Percentiles rank a stretch among this genome's conserved stretches.
phyloP scores from a whole-genome alignment of 2,888 invertebrate species.

The Laothoe populi region DNA sequence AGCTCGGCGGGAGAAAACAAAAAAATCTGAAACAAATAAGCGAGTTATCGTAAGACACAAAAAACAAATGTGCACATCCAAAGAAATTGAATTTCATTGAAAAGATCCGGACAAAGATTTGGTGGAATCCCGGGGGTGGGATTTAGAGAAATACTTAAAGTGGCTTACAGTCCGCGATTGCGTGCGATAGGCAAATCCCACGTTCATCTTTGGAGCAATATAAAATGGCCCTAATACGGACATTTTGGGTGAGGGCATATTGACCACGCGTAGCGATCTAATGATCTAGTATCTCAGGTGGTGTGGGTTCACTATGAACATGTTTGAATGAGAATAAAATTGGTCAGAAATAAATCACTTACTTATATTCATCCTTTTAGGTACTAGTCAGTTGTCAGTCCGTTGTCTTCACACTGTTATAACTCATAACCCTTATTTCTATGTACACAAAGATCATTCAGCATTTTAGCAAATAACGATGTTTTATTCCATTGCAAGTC shows the following conservation, averaged over 20 bases:
- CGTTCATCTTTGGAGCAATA: slow-evolving; percentile 58
- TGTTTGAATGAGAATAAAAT: too few relatives aligned
- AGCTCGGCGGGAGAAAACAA: slow-evolving; percentile 25
- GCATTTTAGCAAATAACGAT: too few relatives aligned
- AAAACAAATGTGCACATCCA: slow-evolving; percentile 62
- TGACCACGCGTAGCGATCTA: slow-evolving; percentile 32
- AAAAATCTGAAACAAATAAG: slow-evolving; percentile 47
- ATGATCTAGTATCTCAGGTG: background rate
- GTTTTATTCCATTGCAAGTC: too few relatives aligned
- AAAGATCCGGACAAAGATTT: slow-evolving; percentile 71
- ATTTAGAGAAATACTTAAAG: slow-evolving; percentile 71
- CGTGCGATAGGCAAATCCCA: slow-evolving; percentile 72
- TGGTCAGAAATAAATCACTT: too few relatives aligned
- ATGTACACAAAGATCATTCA: too few relatives aligned
- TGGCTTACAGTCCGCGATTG: slow-evolving; percentile 73
- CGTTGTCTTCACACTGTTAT: too few relatives aligned
- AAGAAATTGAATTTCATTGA: slow-evolving; percentile 77
- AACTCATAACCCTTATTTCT: too few relatives aligned
- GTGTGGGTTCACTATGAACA: too few relatives aligned
- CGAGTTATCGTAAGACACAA: slow-evolving; percentile 42
- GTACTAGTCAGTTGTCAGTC: too few relatives aligned
- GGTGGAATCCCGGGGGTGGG: slow-evolving; percentile 61
- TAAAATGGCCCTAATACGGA: slow-evolving; percentile 58
- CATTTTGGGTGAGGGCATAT: slow-evolving; percentile 41
- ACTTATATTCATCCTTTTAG: too few relatives aligned